Percentiles rank a stretch among this genome's conserved stretches.
phyloP scores from a whole-genome alignment of 2,113 vertebrate species.

The Heloderma charlesbogerti region DNA sequence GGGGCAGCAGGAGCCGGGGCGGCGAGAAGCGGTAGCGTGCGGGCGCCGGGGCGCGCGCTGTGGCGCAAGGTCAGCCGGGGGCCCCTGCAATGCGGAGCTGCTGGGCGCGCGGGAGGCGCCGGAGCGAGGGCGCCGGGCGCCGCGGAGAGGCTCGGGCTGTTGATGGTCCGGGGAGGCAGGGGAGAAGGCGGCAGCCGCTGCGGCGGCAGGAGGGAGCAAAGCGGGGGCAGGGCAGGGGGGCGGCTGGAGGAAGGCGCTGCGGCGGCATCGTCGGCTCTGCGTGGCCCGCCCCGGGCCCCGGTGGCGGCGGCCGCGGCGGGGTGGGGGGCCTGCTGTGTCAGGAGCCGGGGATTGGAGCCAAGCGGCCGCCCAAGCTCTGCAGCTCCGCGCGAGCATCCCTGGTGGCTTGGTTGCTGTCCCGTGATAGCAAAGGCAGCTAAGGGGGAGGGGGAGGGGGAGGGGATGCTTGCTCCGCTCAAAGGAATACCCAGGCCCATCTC shows the following conservation, averaged over 20 bases:
- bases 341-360: background rate
- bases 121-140: background rate
- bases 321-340: background rate
- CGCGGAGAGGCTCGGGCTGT: background rate
- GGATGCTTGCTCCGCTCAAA: background rate
- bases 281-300: background rate
- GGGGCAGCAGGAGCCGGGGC: background rate
- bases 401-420: background rate
- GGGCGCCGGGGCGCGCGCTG: background rate
- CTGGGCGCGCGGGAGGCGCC: no score
- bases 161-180: background rate
- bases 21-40: background rate
- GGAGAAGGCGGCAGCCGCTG: background rate
- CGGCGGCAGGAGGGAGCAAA: background rate
- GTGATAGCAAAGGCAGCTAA: background rate
- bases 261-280: background rate
- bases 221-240: background rate
- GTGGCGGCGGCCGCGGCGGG: background rate
- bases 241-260: background rate
- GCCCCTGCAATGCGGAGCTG: background rate
- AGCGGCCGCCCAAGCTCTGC: background rate
- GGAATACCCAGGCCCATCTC: background rate
- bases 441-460: background rate
- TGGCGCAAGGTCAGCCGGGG: background rate
- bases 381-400: background rate